Evolutionary conservation across 2,797 vertebrate species (phyloP).

Genomic region (Pampus argenteus): DNA sequence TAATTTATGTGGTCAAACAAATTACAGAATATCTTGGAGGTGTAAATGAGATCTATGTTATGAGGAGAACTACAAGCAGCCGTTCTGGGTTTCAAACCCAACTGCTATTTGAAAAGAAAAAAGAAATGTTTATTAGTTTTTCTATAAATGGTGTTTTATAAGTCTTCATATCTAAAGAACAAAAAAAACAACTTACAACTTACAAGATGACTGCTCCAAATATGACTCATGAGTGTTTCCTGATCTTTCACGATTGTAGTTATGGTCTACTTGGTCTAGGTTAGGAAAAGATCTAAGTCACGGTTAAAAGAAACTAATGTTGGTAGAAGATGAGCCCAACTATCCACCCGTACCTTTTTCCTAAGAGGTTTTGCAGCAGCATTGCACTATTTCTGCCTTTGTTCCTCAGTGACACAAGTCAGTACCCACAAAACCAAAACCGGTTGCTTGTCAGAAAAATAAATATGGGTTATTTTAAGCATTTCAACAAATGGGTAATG

Average conservation of each 20-base stretch:
- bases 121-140: background rate
- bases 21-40: slow-evolving; percentile 19
- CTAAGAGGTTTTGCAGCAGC: background rate
- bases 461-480: background rate
- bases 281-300: background rate
- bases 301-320: background rate
- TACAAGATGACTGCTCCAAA: no score
- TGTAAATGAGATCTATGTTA: slow-evolving; percentile 20
- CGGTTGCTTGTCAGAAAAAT: background rate
- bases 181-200: no score
- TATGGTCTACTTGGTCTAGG: no score
- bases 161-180: no score
- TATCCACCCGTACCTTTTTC: background rate
- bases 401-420: background rate
- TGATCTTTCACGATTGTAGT: no score
- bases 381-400: no score
- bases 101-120: background rate
- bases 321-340: background rate
- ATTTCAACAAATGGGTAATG: background rate
- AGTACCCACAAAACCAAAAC: background rate
- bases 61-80: background rate
- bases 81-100: background rate
- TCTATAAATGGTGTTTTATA: no score
- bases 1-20: slow-evolving; percentile 43
- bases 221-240: no score